Percentiles rank a stretch among this genome's conserved stretches.
These are phyloP conservation scores for Thermophis baileyi DNA, from an alignment of 2,113 vertebrate genomes.

Conservation along the genomic window DNA sequence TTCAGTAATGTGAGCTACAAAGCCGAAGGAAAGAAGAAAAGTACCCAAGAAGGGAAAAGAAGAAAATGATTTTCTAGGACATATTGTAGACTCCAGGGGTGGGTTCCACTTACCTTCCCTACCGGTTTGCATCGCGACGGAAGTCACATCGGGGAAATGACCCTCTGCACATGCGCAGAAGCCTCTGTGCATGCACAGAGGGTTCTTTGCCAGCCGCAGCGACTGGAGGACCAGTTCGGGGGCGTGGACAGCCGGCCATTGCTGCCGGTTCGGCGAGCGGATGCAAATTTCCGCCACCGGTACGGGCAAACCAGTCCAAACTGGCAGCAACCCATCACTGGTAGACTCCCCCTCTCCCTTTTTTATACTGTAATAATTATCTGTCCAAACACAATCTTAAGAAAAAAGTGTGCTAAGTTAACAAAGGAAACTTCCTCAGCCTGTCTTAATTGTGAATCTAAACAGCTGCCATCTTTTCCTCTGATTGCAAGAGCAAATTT, in stretches of 20 bases:
- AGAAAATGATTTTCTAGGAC: conserved; percentile 22
- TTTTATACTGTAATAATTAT: conserved; percentile 21
- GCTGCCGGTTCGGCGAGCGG: no score
- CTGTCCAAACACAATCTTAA: conserved; percentile 45
- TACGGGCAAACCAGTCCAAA: no score
- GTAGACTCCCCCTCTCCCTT: conserved; percentile 34
- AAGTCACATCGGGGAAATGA: no score
- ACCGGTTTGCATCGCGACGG: no score
- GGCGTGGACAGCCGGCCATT: no score
- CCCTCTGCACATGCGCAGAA: no score
- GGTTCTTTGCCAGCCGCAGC: no score
- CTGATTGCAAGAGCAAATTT: background rate
- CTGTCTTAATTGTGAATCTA: conserved; percentile 17
- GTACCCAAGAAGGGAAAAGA: background rate
- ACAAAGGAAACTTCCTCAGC: conserved; percentile 34
- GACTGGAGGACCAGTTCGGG: no score
- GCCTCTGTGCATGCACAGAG: no score
- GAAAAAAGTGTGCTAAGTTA: conserved; percentile 14
- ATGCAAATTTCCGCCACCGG: no score
- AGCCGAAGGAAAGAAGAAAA: background rate
- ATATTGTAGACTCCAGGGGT: conserved; percentile 24
- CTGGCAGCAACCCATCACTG: no score
- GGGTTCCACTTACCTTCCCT: no score
- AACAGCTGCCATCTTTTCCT: conserved; percentile 16
- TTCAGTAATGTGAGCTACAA: conserved; percentile 24